A percentile compares a stretch with the other conserved stretches of the same genome.
Evolutionary conservation across 2,797 vertebrate genomes (phyloP).

Genomic region (Parambassis ranga): DNA sequence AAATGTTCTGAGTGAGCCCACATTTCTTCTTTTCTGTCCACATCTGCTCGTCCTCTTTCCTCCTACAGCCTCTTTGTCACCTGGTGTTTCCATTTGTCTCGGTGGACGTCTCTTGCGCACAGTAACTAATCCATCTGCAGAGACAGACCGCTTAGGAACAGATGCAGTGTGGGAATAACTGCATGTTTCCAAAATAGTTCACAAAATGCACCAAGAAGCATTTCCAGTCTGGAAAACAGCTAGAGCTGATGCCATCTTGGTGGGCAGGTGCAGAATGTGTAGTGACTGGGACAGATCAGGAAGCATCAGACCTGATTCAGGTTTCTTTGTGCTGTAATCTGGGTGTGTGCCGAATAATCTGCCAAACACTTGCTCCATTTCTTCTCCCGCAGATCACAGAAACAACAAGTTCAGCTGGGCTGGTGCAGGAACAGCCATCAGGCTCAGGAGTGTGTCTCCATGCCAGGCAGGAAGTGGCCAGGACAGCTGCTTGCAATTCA

Average conservation of each 20-base stretch:
- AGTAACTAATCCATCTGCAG: not conserved
- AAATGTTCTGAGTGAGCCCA: not conserved
- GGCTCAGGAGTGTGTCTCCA: slow-evolving; percentile 54
- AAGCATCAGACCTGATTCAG: not conserved
- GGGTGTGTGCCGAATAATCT: not conserved
- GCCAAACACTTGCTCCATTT: slow-evolving; percentile 35
- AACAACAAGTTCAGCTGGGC: slow-evolving; percentile 25
- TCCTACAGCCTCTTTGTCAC: slow-evolving; percentile 25
- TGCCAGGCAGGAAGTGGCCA: slow-evolving; percentile 76
- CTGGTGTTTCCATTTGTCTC: slow-evolving; percentile 60
- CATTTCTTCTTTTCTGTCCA: not conserved
- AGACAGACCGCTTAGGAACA: not conserved
- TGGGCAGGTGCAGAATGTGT: not conserved
- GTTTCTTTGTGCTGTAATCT: not conserved
- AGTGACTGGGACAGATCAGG: not conserved
- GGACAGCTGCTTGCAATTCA: slow-evolving; percentile 77
- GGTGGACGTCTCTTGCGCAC: slow-evolving; percentile 18
- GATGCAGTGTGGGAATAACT: not conserved
- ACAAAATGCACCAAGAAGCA: no score
- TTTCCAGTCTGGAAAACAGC: no score
- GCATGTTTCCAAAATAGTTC: not conserved
- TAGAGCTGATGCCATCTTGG: not conserved
- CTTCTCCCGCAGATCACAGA: slow-evolving; percentile 8
- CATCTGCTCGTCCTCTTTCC: slow-evolving; percentile 57
- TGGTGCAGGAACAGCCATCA: slow-evolving; percentile 38